These are phyloP conservation scores for Parazoanthus swiftii DNA, from an alignment of 92 coral and sea anemone species.

Conservation along the genomic window DNA sequence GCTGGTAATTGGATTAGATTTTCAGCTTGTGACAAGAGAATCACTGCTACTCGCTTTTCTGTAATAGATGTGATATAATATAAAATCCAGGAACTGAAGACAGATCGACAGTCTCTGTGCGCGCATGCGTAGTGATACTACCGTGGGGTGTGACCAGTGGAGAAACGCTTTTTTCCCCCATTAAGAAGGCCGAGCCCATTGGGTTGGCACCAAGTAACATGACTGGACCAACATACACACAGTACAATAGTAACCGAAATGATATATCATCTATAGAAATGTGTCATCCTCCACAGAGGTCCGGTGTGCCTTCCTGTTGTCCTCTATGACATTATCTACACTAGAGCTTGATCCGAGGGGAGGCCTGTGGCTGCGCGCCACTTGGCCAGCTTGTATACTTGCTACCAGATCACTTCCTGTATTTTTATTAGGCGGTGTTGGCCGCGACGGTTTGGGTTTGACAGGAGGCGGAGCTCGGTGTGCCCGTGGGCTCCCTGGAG, in stretches of 20 bases:
- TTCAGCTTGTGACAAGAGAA: not conserved
- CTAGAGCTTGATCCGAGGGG: slow-evolving; percentile 38
- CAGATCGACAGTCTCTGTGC: not conserved
- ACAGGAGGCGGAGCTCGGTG: slow-evolving; percentile 82
- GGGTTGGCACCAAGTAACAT: not conserved
- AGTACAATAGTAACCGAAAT: not conserved
- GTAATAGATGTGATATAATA: not conserved
- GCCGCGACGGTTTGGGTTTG: slow-evolving; percentile 81
- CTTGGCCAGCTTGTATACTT: slow-evolving; percentile 83
- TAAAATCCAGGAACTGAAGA: not conserved
- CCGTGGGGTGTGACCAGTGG: not conserved
- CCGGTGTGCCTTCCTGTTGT: slow-evolving; percentile 46
- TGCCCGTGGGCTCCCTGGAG: slow-evolving; percentile 65
- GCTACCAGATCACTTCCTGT: slow-evolving; percentile 70
- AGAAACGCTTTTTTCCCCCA: not conserved
- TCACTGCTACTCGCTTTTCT: not conserved
- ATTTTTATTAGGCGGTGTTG: slow-evolving; percentile 67
- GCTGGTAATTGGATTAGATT: not conserved
- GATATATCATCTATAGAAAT: slow-evolving; percentile 8
- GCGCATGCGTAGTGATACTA: not conserved
- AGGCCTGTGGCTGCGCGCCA: slow-evolving; percentile 70
- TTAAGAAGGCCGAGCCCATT: not conserved
- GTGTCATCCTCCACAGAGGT: slow-evolving; percentile 74
- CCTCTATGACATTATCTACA: slow-evolving; percentile 49
- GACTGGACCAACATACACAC: not conserved